Conservation (phyloP, 2,113 vertebrate species). For the Pungitius pungitius region DNA sequence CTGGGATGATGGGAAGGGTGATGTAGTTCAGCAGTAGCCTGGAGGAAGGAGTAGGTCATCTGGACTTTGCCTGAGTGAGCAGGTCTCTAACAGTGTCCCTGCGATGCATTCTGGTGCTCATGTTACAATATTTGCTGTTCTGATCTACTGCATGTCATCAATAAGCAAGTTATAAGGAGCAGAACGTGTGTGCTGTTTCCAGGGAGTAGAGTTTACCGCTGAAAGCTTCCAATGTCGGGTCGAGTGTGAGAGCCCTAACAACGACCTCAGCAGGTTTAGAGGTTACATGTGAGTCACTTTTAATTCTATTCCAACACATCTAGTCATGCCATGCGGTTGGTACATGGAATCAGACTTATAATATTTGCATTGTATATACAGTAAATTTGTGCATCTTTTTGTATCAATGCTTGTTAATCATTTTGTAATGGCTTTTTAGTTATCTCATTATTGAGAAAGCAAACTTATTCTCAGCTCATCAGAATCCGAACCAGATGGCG, state of each 20-base stretch:
- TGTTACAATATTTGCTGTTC: no score
- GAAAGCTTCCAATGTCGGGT: constrained; percentile 88
- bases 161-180: no score
- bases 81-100: no score
- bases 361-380: not conserved
- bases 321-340: no score
- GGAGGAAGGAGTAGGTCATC: no score
- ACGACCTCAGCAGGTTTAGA: constrained; percentile 87
- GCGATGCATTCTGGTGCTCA: no score
- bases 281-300: constrained; percentile 90
- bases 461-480: not conserved
- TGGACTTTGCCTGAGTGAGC: no score
- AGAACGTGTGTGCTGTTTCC: constrained; percentile 1
- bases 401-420: not conserved
- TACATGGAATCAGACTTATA: not conserved
- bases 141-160: no score
- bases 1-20: no score
- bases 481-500: no score
- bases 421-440: not conserved
- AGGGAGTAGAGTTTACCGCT: constrained; percentile 87
- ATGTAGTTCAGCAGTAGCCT: no score
- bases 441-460: not conserved
- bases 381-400: not conserved
- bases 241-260: constrained; percentile 93
- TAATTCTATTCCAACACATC: not conserved